A percentile compares a stretch with the other conserved stretches of the same genome.
phyloP scores from a whole-genome alignment of 2,888 invertebrate species.

The Eupithecia inturbata region DNA sequence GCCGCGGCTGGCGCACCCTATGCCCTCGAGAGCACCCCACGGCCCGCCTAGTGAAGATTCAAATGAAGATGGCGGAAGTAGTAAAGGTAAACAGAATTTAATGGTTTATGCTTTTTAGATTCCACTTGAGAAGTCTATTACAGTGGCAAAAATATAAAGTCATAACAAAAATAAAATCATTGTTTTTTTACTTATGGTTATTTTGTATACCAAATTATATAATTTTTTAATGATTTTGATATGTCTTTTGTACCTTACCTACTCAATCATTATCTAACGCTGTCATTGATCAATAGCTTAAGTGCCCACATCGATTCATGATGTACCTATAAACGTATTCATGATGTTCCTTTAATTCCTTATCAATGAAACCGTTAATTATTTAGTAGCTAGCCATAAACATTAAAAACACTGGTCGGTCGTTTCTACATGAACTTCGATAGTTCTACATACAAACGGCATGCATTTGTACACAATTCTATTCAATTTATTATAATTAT shows the following conservation, averaged over 20 bases:
- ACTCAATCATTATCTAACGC: not conserved
- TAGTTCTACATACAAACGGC: not conserved
- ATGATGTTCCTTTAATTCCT: not conserved
- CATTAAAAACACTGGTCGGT: not conserved
- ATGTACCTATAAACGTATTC: not conserved
- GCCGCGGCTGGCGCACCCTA: conserved; percentile 71
- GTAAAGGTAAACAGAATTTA: conserved; percentile 65
- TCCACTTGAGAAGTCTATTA: not conserved
- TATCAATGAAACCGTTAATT: not conserved
- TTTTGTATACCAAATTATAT: not conserved
- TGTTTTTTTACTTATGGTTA: too few species aligned
- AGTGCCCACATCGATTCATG: too few species aligned
- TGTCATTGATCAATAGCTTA: not conserved
- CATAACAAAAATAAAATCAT: too few species aligned
- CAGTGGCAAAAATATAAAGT: not conserved
- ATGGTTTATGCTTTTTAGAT: not conserved
- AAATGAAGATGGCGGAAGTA: conserved; percentile 81
- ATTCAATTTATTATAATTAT: too few species aligned
- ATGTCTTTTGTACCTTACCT: not conserved
- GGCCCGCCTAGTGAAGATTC: conserved; percentile 83
- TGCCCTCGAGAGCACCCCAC: conserved; percentile 74
- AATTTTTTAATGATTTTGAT: not conserved
- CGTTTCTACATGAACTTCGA: not conserved
- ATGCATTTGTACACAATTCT: not conserved
- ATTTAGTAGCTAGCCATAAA: not conserved